Percentiles rank a stretch among this genome's conserved stretches.
Evolutionary conservation across 2,113 vertebrate genomes (phyloP).

Genomic region (Orycteropus afer): DNA sequence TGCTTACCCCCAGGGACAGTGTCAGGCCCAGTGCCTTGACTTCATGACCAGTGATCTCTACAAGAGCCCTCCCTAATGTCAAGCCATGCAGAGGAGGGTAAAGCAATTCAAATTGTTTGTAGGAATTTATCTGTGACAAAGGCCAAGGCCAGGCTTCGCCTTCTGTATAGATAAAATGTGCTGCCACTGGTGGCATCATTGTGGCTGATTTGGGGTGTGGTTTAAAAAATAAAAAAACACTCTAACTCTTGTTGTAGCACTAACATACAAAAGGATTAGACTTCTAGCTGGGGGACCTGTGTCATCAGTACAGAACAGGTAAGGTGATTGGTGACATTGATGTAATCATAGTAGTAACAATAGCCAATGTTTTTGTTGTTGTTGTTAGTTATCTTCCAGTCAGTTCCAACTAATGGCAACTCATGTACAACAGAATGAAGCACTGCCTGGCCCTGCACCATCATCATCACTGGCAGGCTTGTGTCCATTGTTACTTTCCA

Average conservation of each 20-base stretch:
- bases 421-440: too few species aligned
- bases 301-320: neutral
- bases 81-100: neutral
- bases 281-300: neutral
- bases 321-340: neutral
- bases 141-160: neutral
- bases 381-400: too few species aligned
- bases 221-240: neutral
- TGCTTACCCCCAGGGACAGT: neutral
- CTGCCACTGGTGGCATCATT: neutral
- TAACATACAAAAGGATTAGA: neutral
- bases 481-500: too few species aligned
- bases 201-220: neutral
- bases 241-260: neutral
- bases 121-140: neutral
- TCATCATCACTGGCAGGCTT: too few species aligned
- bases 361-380: neutral
- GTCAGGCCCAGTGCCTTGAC: neutral
- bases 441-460: too few species aligned
- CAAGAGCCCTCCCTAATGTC: neutral
- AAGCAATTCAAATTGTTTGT: neutral
- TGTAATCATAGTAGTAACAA: neutral
- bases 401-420: too few species aligned
- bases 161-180: slow-evolving; percentile 17
- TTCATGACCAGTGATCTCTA: neutral